phyloP scores from a whole-genome alignment of 2,113 vertebrate species.

The Circaetus cinerascens region DNA sequence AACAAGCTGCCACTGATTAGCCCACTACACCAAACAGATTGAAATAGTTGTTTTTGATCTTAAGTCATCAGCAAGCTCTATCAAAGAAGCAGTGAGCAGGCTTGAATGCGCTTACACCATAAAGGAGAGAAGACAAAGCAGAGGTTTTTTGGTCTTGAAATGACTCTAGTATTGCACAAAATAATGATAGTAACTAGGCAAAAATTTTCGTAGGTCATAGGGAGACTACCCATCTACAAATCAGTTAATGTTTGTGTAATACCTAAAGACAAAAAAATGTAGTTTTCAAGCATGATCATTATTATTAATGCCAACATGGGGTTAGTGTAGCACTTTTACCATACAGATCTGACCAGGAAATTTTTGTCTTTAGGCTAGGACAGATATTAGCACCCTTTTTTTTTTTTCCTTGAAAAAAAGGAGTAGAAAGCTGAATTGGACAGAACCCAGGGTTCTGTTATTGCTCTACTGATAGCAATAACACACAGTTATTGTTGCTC shows the following conservation, averaged over 20 bases:
- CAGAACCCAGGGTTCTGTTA: background rate
- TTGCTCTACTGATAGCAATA: background rate
- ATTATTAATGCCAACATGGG: background rate
- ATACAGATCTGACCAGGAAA: background rate
- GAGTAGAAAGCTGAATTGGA: background rate
- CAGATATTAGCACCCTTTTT: background rate
- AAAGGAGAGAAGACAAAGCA: background rate
- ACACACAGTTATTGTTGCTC: background rate
- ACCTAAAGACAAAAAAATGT: accelerated
- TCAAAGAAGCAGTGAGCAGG: background rate
- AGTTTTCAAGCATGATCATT: background rate
- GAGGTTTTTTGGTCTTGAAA: background rate
- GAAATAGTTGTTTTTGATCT: background rate
- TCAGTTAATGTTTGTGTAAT: background rate
- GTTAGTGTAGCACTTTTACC: background rate
- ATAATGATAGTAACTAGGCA: background rate
- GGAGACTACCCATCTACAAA: background rate
- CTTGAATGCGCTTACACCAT: background rate
- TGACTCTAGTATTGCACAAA: background rate
- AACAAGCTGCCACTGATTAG: background rate
- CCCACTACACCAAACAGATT: background rate
- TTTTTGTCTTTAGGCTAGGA: background rate
- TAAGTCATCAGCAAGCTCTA: background rate
- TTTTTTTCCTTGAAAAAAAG: background rate
- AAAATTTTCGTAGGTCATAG: background rate